phyloP scores from a whole-genome alignment of 2,797 vertebrate genomes.

The Brachyrhaphis roseni region DNA sequence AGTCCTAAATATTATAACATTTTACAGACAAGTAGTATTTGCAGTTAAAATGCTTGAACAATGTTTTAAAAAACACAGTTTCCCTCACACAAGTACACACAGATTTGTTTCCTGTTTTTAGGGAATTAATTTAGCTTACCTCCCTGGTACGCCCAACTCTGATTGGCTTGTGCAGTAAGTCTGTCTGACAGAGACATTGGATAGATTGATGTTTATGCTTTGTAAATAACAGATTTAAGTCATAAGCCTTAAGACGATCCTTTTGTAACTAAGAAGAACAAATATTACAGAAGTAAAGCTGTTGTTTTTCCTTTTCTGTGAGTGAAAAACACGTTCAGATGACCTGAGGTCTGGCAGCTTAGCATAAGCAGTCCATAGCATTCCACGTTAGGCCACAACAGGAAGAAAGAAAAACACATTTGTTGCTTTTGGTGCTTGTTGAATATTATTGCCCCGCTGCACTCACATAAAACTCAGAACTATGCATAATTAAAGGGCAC shows the following conservation, averaged over 20 bases:
- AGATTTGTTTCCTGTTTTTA: constrained; percentile 54
- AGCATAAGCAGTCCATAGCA: constrained; percentile 43
- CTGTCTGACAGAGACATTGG: constrained; percentile 4
- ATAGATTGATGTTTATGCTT: not conserved
- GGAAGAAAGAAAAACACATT: constrained; percentile 16
- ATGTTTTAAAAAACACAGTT: constrained; percentile 21
- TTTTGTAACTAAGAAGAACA: not conserved
- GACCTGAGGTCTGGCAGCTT: constrained; percentile 34
- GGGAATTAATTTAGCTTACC: constrained; percentile 68
- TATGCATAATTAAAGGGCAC: constrained; percentile 25
- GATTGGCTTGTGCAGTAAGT: constrained; percentile 26
- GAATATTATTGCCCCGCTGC: constrained; percentile 30
- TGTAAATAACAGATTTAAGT: not conserved
- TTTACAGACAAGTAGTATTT: not conserved
- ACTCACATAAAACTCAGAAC: constrained; percentile 34
- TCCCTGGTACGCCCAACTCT: constrained; percentile 49
- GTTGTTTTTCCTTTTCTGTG: not conserved
- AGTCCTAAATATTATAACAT: not conserved
- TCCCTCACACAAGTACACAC: constrained; percentile 45
- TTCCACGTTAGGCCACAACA: constrained; percentile 51
- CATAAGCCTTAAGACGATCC: not conserved
- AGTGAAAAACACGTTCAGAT: constrained; percentile 34
- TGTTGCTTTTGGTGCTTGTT: constrained; percentile 31
- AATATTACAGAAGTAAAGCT: not conserved
- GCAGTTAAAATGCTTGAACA: constrained; percentile 5